Evolutionary conservation across 1,140 invertebrate genomes (phyloP).

Genomic region (Drosophila lini): DNA sequence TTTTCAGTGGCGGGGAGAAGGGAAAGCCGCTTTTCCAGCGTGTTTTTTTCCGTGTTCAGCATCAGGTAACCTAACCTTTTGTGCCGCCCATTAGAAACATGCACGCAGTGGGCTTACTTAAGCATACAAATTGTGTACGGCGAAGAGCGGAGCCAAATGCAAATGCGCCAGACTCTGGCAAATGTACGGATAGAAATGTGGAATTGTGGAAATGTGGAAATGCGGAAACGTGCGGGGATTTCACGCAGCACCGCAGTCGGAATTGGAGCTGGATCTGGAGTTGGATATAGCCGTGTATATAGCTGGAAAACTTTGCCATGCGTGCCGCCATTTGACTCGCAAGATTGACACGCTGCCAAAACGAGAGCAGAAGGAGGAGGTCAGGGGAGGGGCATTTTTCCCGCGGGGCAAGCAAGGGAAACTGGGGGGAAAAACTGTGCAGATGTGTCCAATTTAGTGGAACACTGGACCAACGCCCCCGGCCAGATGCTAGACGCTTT

Average conservation of each 20-base stretch:
- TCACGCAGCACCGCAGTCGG: constrained; percentile 28
- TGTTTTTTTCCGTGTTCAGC: constrained; percentile 61
- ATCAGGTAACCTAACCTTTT: constrained; percentile 77
- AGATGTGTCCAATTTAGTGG: constrained; percentile 82
- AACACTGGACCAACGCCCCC: constrained; percentile 57
- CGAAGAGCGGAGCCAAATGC: constrained; percentile 40
- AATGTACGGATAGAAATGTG: constrained; percentile 59
- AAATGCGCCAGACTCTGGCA: constrained; percentile 53
- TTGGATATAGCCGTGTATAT: constrained; percentile 1
- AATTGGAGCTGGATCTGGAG: constrained; percentile 2
- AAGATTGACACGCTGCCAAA: constrained; percentile 80
- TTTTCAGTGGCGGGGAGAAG: constrained; percentile 55
- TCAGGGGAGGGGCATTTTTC: neutral
- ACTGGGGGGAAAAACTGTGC: constrained; percentile 60
- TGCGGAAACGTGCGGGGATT: constrained; percentile 79
- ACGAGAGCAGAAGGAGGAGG: neutral
- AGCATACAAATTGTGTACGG: constrained; percentile 70
- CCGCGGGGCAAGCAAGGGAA: constrained; percentile 7
- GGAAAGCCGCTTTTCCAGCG: constrained; percentile 46
- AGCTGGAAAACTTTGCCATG: constrained; percentile 72
- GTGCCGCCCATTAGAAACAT: constrained; percentile 82
- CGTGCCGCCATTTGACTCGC: constrained; percentile 79
- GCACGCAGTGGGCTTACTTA: constrained; percentile 80
- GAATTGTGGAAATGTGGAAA: constrained; percentile 67
- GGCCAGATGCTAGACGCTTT: constrained; percentile 38